phyloP scores from a whole-genome alignment of 2,113 vertebrate species.

The Cichladusa arquata region DNA sequence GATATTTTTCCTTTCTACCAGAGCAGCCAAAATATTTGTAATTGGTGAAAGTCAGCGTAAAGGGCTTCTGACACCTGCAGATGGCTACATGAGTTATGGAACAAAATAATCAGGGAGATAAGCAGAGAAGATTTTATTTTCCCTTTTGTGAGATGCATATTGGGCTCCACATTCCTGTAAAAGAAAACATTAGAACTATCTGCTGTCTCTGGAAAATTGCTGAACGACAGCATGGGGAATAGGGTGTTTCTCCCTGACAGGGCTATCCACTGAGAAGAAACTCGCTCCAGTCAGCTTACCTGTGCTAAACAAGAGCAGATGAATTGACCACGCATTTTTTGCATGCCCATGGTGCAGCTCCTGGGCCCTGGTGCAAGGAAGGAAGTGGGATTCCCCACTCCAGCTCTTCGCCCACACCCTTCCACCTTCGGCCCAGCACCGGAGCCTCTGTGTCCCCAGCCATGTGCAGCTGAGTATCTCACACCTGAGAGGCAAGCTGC shows the following conservation, averaged over 20 bases:
- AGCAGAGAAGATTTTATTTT: conserved; percentile 16
- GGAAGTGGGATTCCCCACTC: neutral
- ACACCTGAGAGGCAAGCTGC: neutral
- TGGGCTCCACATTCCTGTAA: neutral
- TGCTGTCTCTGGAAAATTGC: neutral
- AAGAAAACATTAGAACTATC: neutral
- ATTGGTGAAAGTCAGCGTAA: neutral
- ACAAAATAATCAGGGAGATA: neutral
- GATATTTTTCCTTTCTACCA: neutral
- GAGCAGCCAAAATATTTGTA: neutral
- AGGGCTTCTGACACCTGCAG: neutral
- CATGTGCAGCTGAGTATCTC: neutral
- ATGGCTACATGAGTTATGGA: neutral
- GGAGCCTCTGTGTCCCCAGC: neutral
- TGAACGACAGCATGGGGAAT: neutral
- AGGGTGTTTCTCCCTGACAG: neutral
- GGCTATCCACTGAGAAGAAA: neutral
- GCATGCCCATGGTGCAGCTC: neutral
- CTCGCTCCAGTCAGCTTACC: neutral
- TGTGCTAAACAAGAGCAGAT: neutral
- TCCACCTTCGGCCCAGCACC: neutral
- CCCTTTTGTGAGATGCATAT: neutral
- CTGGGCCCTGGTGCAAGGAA: neutral
- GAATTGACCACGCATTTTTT: neutral
- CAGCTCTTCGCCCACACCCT: neutral